Percentiles rank a stretch among this genome's conserved stretches.
These are phyloP conservation scores for Drosophila novamexicana DNA, from an alignment of 1,140 invertebrate species.

Conservation along the genomic window DNA sequence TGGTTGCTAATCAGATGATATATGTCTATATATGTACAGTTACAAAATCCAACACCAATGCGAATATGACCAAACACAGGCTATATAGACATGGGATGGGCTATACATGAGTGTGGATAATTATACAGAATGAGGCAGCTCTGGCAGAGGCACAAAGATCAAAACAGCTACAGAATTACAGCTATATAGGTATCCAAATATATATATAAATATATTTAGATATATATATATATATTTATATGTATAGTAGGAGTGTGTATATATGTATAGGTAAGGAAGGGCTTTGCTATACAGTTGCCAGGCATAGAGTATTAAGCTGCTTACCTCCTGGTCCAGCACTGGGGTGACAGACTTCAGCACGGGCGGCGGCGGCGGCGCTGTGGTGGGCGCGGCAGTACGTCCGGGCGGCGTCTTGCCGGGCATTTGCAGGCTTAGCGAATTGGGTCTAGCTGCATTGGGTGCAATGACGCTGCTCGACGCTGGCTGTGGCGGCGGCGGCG, in stretches of 20 bases:
- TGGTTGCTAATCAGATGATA: slow-evolving; percentile 24
- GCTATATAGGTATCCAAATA: slow-evolving; percentile 48
- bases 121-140: slow-evolving; percentile 38
- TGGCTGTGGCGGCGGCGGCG: slow-evolving; percentile 69
- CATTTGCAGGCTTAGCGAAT: slow-evolving; percentile 59
- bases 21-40: slow-evolving; percentile 15
- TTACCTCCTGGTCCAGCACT: slow-evolving; percentile 89
- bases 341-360: slow-evolving; percentile 86
- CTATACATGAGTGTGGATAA: slow-evolving; percentile 12
- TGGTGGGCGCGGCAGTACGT: slow-evolving; percentile 80
- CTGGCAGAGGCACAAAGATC: slow-evolving; percentile 71
- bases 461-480: not conserved
- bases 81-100: slow-evolving; percentile 46
- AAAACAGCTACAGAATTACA: slow-evolving; percentile 65
- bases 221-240: slow-evolving; percentile 1
- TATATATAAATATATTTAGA: slow-evolving; percentile 17
- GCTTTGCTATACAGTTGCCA: slow-evolving; percentile 32
- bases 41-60: slow-evolving; percentile 55
- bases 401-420: slow-evolving; percentile 44
- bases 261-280: slow-evolving; percentile 1
- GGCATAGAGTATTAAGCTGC: slow-evolving; percentile 19
- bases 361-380: slow-evolving; percentile 85
- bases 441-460: slow-evolving; percentile 38
- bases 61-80: slow-evolving; percentile 36
- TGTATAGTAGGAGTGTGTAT: slow-evolving; percentile 1